phyloP scores from a whole-genome alignment of 2,113 vertebrate species.

The Sigmodon hispidus region DNA sequence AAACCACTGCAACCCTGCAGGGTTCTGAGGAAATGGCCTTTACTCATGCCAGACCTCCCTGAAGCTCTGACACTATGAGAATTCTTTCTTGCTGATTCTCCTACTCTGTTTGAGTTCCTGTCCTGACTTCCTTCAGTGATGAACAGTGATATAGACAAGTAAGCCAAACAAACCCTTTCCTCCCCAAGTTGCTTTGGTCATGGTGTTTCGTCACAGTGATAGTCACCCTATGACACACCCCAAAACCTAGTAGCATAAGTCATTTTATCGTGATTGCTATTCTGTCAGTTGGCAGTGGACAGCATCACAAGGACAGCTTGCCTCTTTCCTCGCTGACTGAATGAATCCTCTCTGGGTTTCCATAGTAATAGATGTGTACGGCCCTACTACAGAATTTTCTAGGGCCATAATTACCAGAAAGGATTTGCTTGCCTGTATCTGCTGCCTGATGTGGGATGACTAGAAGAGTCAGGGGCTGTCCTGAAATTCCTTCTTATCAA shows the following conservation, averaged over 20 bases:
- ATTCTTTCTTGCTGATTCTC: background rate
- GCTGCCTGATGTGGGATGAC: no score
- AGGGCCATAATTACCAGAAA: background rate
- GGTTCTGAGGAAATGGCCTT: background rate
- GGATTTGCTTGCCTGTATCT: background rate
- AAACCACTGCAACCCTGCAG: background rate
- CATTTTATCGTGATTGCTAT: background rate
- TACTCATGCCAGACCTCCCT: background rate
- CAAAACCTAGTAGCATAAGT: background rate
- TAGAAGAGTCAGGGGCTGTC: no score
- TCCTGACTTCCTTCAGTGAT: background rate
- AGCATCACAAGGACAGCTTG: no score
- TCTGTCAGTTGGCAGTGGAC: background rate
- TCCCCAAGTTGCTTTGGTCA: background rate
- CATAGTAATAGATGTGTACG: background rate
- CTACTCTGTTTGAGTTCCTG: background rate
- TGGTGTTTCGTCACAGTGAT: background rate
- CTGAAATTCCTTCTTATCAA: background rate
- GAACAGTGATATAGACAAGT: background rate
- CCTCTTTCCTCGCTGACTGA: accelerated
- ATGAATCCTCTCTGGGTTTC: background rate
- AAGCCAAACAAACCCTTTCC: background rate
- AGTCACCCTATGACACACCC: background rate
- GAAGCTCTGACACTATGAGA: background rate
- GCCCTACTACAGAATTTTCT: background rate